phyloP scores from a whole-genome alignment of 2,113 vertebrate species.

The Pionites leucogaster region DNA sequence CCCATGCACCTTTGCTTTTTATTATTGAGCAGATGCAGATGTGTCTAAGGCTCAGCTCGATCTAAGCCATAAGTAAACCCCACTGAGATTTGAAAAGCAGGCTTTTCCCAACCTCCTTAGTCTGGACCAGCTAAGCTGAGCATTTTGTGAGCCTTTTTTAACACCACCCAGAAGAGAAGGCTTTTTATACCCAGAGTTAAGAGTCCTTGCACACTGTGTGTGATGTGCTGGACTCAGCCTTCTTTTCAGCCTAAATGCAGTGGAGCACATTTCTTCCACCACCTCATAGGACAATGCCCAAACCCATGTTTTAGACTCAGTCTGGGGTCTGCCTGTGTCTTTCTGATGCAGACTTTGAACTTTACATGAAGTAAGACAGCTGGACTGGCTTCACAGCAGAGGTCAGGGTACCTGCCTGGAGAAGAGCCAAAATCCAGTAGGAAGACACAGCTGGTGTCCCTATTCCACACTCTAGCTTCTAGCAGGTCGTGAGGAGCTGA shows the following conservation, averaged over 20 bases:
- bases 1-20: neutral
- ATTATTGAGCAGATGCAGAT: neutral
- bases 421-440: neutral
- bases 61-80: neutral
- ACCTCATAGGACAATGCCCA: neutral
- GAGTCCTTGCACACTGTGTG: neutral
- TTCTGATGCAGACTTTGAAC: neutral
- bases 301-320: neutral
- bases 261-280: neutral
- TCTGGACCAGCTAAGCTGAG: neutral
- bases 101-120: neutral
- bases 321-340: neutral
- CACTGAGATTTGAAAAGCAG: neutral
- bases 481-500: rapidly evolving
- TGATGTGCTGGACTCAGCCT: neutral
- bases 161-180: neutral
- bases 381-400: neutral
- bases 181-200: neutral
- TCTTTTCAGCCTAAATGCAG: neutral
- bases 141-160: neutral
- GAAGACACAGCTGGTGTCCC: neutral
- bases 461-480: rapidly evolving
- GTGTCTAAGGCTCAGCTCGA: neutral
- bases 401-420: neutral
- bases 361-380: neutral